Conservation (phyloP, 2,797 vertebrate genomes). For the Gambelia wislizenii region DNA sequence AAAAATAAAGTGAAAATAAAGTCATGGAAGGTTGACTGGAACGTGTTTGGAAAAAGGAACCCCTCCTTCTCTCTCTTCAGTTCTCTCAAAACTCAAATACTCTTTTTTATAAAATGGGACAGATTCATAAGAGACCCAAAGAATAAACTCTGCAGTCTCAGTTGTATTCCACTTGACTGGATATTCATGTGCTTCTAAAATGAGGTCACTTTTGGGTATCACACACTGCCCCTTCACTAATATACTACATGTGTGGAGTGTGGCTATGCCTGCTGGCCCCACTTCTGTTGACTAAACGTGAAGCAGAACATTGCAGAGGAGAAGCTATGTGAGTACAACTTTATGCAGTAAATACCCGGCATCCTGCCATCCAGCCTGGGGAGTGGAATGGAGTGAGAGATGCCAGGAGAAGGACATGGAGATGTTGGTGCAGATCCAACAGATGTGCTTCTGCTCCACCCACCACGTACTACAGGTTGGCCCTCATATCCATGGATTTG, state of each 20-base stretch:
- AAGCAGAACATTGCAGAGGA: neutral
- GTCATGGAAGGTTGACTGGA: too few species aligned
- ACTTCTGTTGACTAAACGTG: neutral
- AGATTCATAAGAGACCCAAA: conserved; percentile 12
- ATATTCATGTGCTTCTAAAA: rapidly evolving
- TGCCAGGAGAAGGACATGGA: neutral
- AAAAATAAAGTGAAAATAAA: neutral
- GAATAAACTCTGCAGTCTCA: neutral
- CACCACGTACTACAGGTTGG: neutral
- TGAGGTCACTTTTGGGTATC: neutral
- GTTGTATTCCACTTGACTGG: neutral
- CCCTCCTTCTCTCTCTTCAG: neutral
- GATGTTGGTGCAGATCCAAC: neutral
- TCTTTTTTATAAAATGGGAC: neutral
- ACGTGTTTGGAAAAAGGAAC: neutral
- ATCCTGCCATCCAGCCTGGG: neutral
- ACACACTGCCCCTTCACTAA: neutral
- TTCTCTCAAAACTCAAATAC: neutral
- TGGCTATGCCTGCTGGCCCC: neutral
- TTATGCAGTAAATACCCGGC: neutral
- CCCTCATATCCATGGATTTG: too few species aligned
- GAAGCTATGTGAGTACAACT: neutral
- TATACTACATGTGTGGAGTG: too few species aligned
- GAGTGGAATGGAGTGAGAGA: neutral
- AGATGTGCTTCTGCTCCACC: neutral